Conservation (phyloP, 2,888 invertebrate genomes). For the Pollenia angustigena region DNA sequence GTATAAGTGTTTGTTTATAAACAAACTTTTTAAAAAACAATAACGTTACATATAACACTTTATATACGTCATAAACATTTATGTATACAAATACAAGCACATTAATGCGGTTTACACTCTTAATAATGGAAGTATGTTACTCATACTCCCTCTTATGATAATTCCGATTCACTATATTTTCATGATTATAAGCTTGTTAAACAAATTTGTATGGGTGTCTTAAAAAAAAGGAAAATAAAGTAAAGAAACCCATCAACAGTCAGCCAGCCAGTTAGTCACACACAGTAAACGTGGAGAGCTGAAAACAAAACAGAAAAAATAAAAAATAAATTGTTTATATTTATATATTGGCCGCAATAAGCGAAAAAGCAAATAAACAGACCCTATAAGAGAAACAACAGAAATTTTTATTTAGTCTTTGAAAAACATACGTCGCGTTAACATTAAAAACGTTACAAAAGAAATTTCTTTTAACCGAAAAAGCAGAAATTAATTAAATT, state of each 20-base stretch:
- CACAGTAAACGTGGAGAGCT: constrained; percentile 15
- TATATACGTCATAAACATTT: neutral
- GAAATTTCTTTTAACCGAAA: neutral
- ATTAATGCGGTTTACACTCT: too few relatives aligned
- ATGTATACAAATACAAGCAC: neutral
- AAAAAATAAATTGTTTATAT: constrained; percentile 55
- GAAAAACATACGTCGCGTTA: constrained; percentile 69
- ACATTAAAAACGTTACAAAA: constrained; percentile 36
- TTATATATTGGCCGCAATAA: constrained; percentile 51
- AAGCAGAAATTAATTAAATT: constrained; percentile 15
- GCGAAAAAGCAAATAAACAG: constrained; percentile 34
- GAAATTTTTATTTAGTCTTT: constrained; percentile 70
- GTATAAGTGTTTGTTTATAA: too few relatives aligned
- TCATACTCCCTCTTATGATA: neutral
- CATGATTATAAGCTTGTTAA: neutral
- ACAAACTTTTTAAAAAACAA: too few relatives aligned
- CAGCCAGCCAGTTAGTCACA: too few relatives aligned
- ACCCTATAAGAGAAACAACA: constrained; percentile 72
- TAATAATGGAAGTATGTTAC: neutral
- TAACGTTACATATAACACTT: too few relatives aligned
- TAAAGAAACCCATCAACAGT: constrained; percentile 14
- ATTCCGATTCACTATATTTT: constrained; percentile 9
- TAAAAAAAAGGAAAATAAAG: constrained; percentile 15
- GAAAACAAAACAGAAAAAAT: constrained; percentile 39
- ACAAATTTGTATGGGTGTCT: neutral